Percentiles rank a stretch among this genome's conserved stretches.
Conservation (phyloP, 2,113 vertebrate genomes). For the Lathamus discolor region DNA sequence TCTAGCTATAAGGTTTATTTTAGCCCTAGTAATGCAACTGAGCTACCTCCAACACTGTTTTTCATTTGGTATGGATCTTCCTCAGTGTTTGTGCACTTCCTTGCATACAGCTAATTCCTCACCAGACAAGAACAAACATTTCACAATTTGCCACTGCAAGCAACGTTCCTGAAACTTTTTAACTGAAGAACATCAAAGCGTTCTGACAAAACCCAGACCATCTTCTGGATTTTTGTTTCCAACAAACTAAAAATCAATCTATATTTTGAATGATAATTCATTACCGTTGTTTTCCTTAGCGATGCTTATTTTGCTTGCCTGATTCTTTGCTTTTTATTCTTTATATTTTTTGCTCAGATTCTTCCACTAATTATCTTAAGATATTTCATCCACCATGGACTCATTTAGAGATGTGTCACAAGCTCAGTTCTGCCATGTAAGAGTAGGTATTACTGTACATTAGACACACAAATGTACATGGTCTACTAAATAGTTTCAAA, state of each 20-base stretch:
- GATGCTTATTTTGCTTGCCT: not conserved
- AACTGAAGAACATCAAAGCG: not conserved
- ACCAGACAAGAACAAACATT: not conserved
- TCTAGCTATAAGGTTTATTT: not conserved
- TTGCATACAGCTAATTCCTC: not conserved
- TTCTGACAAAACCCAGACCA: not conserved
- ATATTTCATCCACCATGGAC: not conserved
- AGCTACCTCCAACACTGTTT: not conserved
- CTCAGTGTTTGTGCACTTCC: not conserved
- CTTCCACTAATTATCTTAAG: not conserved
- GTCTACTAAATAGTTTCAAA: not conserved
- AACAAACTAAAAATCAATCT: not conserved
- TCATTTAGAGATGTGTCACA: not conserved
- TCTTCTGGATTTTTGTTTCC: not conserved
- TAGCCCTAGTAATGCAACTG: not conserved
- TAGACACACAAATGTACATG: not conserved
- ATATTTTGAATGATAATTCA: not conserved
- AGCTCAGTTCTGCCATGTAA: not conserved
- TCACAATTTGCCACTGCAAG: not conserved
- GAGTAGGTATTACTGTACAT: not conserved
- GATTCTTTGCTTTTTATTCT: not conserved
- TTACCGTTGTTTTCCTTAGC: not conserved
- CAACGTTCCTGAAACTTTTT: not conserved
- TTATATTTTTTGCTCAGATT: not conserved
- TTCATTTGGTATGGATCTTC: not conserved